Percentiles rank a stretch among this genome's conserved stretches.
These are phyloP conservation scores for Himalopsyche tibetana DNA, from an alignment of 2,888 invertebrate species.

Conservation along the genomic window DNA sequence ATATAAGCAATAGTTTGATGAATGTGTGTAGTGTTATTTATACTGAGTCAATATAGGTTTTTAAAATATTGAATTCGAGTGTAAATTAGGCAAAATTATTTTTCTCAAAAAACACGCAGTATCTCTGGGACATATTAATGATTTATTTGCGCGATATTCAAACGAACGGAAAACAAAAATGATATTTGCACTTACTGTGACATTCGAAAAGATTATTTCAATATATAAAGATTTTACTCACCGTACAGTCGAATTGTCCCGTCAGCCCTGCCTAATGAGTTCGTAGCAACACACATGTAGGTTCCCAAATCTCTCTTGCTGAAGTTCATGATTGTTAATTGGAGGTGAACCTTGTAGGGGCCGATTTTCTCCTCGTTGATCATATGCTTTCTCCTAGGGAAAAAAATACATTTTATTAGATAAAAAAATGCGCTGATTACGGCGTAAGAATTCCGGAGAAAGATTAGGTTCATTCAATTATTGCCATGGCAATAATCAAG, in stretches of 20 bases:
- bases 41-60: too few species aligned
- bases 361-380: constrained; percentile 71
- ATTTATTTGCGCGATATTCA: too few species aligned
- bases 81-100: too few species aligned
- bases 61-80: too few species aligned
- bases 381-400: constrained; percentile 72
- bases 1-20: too few species aligned
- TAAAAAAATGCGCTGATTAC: constrained; percentile 37
- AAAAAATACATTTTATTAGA: constrained; percentile 20
- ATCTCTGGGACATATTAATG: too few species aligned
- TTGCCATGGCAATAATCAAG: not conserved
- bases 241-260: constrained; percentile 74
- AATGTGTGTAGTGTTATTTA: too few species aligned
- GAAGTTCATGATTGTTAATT: constrained; percentile 72
- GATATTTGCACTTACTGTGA: too few species aligned
- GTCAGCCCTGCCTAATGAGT: constrained; percentile 75
- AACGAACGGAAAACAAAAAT: too few species aligned
- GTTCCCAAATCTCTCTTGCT: constrained; percentile 72
- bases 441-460: not conserved
- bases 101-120: too few species aligned
- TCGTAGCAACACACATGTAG: constrained; percentile 75
- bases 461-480: constrained; percentile 19
- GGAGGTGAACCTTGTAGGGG: constrained; percentile 73
- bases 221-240: constrained; percentile 66
- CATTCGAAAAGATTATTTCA: not conserved